Conservation (phyloP, 2,113 vertebrate species). For the Euleptes europaea region DNA sequence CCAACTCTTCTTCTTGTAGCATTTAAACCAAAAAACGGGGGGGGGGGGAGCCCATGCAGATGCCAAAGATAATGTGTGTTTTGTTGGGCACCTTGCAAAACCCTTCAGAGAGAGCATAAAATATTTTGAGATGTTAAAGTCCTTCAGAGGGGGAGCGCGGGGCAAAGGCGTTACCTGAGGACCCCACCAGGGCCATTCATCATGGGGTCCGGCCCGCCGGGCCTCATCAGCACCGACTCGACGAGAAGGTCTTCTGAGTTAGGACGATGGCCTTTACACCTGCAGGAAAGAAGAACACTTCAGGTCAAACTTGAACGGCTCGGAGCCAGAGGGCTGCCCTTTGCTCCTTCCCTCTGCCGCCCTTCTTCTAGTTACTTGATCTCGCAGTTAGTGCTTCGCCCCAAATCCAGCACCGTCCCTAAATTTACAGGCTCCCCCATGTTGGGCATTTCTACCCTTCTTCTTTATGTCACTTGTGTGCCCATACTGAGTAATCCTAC, state of each 20-base stretch:
- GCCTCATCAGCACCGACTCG: slow-evolving; percentile 51
- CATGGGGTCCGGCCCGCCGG: slow-evolving; percentile 38
- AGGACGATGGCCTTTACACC: slow-evolving; percentile 61
- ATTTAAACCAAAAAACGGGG: too few relatives aligned
- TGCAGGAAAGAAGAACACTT: slow-evolving; percentile 35
- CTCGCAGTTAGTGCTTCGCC: too few relatives aligned
- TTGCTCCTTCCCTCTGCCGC: too few relatives aligned
- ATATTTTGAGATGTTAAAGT: background rate
- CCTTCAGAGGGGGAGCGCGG: background rate
- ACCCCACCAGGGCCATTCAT: slow-evolving; percentile 58
- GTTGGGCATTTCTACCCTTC: too few relatives aligned
- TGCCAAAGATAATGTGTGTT: too few relatives aligned
- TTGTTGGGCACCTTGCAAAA: too few relatives aligned
- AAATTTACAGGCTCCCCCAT: too few relatives aligned
- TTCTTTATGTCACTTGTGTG: too few relatives aligned
- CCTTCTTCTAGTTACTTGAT: background rate
- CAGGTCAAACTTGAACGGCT: background rate
- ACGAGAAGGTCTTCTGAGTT: slow-evolving; percentile 42
- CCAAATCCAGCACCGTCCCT: too few relatives aligned
- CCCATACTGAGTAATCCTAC: too few relatives aligned
- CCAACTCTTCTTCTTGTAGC: too few relatives aligned
- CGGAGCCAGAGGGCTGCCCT: background rate
- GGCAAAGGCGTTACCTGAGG: slow-evolving; percentile 63
- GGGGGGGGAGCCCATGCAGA: too few relatives aligned
- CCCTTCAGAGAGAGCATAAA: slow-evolving; percentile 36